phyloP scores from a whole-genome alignment of 2,888 invertebrate genomes.

The Cerceris rybyensis region DNA sequence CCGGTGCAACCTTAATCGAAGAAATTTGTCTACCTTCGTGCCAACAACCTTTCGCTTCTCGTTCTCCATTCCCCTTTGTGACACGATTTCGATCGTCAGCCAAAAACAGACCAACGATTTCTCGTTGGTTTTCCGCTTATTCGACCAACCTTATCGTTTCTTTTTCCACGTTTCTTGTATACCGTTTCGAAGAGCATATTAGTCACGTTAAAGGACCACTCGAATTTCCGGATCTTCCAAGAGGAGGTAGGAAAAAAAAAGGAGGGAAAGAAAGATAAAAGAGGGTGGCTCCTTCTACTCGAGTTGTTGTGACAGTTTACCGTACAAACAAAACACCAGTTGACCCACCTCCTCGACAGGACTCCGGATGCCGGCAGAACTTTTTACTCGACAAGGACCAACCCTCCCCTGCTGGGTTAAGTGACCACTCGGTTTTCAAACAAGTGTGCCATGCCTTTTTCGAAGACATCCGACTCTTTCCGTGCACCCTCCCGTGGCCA shows the following conservation, averaged over 20 bases:
- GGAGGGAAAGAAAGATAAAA: slow-evolving; percentile 30
- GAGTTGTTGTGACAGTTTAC: slow-evolving; percentile 79
- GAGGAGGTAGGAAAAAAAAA: slow-evolving; percentile 25
- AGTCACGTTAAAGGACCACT: slow-evolving; percentile 54
- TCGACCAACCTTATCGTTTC: not conserved
- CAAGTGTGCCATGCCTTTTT: slow-evolving; percentile 43
- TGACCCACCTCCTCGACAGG: slow-evolving; percentile 36
- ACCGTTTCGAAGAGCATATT: slow-evolving; percentile 19
- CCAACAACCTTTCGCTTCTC: slow-evolving; percentile 3
- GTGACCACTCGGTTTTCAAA: slow-evolving; percentile 64
- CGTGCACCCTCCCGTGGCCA: slow-evolving; percentile 14
- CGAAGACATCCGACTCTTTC: slow-evolving; percentile 47
- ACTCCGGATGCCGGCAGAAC: slow-evolving; percentile 56
- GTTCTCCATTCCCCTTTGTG: not conserved
- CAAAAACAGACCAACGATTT: no score
- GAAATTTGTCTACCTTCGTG: not conserved
- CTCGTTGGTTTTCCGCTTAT: not conserved
- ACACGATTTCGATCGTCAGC: no score
- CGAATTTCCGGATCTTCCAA: slow-evolving; percentile 62
- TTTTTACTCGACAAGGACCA: slow-evolving; percentile 52
- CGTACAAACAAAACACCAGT: slow-evolving; percentile 73
- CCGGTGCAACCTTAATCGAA: not conserved
- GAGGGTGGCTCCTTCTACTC: slow-evolving; percentile 58
- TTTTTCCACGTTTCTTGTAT: not conserved
- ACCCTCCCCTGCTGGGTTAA: slow-evolving; percentile 63